Evolutionary conservation across 1,140 invertebrate genomes (phyloP).

Genomic region (Cydia amplana): DNA sequence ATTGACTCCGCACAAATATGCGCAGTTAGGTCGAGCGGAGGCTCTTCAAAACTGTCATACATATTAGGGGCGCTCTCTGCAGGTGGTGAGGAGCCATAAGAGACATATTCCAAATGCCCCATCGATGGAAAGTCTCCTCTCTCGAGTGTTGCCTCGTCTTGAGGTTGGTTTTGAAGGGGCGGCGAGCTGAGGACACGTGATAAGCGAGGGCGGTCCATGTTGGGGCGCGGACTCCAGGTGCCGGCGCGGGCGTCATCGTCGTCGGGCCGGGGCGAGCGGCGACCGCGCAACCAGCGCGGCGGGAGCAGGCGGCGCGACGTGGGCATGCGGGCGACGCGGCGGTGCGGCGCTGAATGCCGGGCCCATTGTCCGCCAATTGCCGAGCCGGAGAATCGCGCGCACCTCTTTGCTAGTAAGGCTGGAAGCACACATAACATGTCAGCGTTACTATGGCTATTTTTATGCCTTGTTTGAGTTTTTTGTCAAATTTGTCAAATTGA

Average conservation of each 20-base stretch:
- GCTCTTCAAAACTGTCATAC: constrained; percentile 87
- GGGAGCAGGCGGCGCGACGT: constrained; percentile 62
- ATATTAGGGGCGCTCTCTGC: constrained; percentile 87
- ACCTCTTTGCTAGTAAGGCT: constrained; percentile 57
- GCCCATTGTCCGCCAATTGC: constrained; percentile 66
- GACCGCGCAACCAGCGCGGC: constrained; percentile 65
- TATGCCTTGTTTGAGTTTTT: background rate
- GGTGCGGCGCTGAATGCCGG: constrained; percentile 58
- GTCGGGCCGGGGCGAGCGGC: constrained; percentile 52
- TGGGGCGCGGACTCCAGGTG: constrained; percentile 43
- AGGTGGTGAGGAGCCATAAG: constrained; percentile 86
- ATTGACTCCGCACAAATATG: constrained; percentile 87
- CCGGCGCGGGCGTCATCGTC: constrained; percentile 53
- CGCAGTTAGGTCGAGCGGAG: constrained; percentile 84
- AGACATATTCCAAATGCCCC: constrained; percentile 85
- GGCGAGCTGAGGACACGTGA: constrained; percentile 61
- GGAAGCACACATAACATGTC: constrained; percentile 39
- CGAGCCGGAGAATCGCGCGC: constrained; percentile 60
- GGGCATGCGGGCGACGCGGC: constrained; percentile 65
- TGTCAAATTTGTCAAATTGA: too few species aligned
- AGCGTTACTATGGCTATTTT: background rate
- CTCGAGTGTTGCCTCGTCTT: constrained; percentile 82
- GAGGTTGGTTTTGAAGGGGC: constrained; percentile 46
- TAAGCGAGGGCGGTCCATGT: constrained; percentile 62
- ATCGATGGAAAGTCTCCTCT: constrained; percentile 83